Conservation (phyloP, 2,113 vertebrate genomes). For the Todiramphus chloris region DNA sequence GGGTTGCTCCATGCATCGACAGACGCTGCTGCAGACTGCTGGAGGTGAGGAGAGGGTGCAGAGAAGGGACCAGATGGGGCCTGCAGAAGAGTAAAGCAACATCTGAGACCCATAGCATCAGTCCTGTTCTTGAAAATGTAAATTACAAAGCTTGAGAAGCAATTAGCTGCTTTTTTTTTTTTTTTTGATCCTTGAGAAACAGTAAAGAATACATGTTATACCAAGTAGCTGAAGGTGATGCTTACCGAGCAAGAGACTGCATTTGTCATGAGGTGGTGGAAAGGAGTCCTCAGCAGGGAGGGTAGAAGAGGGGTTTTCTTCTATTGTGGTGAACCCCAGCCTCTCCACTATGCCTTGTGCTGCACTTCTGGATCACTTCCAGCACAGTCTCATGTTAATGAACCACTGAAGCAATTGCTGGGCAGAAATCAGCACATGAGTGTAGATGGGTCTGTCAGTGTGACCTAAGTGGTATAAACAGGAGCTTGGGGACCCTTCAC, state of each 20-base stretch:
- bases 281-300: neutral
- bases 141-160: neutral
- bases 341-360: neutral
- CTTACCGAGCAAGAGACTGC: neutral
- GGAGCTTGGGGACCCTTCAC: neutral
- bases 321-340: fast-evolving
- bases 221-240: neutral
- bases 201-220: neutral
- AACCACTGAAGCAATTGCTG: neutral
- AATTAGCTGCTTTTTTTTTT: neutral
- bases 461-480: neutral
- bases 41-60: fast-evolving
- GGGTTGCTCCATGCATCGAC: neutral
- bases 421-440: neutral
- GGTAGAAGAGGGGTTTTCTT: neutral
- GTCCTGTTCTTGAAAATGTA: neutral
- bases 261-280: neutral
- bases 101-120: neutral
- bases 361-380: neutral
- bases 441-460: neutral
- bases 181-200: neutral
- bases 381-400: neutral
- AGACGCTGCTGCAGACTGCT: fast-evolving
- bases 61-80: neutral
- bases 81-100: neutral